These are phyloP conservation scores for Lissonota sp. DNA, from an alignment of 2,888 invertebrate genomes.

Conservation along the genomic window DNA sequence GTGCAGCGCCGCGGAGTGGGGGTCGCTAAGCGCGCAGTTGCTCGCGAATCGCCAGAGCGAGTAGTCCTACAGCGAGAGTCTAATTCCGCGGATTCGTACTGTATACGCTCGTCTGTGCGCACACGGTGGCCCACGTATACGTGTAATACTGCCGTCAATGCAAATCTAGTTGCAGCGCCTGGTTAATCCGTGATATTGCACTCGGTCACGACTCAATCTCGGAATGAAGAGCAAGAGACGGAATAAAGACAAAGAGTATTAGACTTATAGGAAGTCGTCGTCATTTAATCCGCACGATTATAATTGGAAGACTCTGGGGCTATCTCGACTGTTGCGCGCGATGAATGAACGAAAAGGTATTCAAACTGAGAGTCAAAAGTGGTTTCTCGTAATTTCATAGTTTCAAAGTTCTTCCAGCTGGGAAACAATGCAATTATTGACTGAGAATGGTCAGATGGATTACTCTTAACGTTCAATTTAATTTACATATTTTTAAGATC, in stretches of 20 bases:
- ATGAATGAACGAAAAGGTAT: slow-evolving; percentile 1
- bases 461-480: background rate
- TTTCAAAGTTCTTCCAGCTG: background rate
- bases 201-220: slow-evolving; percentile 39
- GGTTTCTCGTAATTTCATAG: slow-evolving; percentile 17
- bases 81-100: background rate
- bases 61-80: background rate
- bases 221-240: background rate
- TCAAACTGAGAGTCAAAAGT: slow-evolving; percentile 17
- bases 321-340: background rate
- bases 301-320: slow-evolving; percentile 39
- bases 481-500: background rate
- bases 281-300: slow-evolving; percentile 28
- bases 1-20: background rate
- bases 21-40: background rate
- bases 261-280: slow-evolving; percentile 16
- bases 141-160: slow-evolving; percentile 42
- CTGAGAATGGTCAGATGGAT: slow-evolving; percentile 31
- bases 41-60: background rate
- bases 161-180: slow-evolving; percentile 34
- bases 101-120: background rate
- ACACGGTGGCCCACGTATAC: slow-evolving; percentile 14
- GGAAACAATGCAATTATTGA: slow-evolving; percentile 51
- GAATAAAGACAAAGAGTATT: background rate
- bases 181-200: slow-evolving; percentile 49